Percentiles rank a stretch among this genome's conserved stretches.
Conservation (phyloP, 2,797 vertebrate species). For the Leontocebus nigricollis region DNA sequence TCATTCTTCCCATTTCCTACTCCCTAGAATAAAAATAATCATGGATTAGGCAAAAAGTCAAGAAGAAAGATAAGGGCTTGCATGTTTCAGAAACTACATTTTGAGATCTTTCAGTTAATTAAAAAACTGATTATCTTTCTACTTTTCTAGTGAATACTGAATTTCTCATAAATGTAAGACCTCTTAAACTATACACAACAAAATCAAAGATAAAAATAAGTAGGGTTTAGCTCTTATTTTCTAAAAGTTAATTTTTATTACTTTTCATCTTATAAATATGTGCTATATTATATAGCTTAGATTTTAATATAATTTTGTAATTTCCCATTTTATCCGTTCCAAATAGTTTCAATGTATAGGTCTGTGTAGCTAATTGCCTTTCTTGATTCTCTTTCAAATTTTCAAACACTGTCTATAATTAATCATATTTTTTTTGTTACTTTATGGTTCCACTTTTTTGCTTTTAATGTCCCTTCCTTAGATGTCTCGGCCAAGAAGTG, state of each 20-base stretch:
- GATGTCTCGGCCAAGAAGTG: slow-evolving; percentile 85
- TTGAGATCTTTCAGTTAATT: not conserved
- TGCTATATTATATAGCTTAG: not conserved
- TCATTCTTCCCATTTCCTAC: not conserved
- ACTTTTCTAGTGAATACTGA: not conserved
- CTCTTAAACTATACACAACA: slow-evolving; percentile 2
- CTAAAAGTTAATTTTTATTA: not conserved
- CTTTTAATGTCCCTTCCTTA: slow-evolving; percentile 78
- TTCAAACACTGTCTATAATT: slow-evolving; percentile 81
- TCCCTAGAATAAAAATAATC: not conserved
- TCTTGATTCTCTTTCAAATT: slow-evolving; percentile 78
- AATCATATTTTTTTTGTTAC: slow-evolving; percentile 77
- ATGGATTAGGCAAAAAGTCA: not conserved
- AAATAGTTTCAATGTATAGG: not conserved
- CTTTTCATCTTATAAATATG: not conserved
- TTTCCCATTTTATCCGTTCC: not conserved
- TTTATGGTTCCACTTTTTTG: slow-evolving; percentile 79
- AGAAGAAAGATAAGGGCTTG: not conserved
- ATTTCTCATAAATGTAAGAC: not conserved
- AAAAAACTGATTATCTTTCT: not conserved
- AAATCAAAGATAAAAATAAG: slow-evolving; percentile 19
- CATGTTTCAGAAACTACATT: not conserved
- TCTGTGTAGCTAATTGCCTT: not conserved
- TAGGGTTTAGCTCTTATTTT: not conserved
- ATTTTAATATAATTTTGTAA: not conserved